Conservation (phyloP, 2,797 vertebrate genomes). For the Enteromius viviparus region DNA sequence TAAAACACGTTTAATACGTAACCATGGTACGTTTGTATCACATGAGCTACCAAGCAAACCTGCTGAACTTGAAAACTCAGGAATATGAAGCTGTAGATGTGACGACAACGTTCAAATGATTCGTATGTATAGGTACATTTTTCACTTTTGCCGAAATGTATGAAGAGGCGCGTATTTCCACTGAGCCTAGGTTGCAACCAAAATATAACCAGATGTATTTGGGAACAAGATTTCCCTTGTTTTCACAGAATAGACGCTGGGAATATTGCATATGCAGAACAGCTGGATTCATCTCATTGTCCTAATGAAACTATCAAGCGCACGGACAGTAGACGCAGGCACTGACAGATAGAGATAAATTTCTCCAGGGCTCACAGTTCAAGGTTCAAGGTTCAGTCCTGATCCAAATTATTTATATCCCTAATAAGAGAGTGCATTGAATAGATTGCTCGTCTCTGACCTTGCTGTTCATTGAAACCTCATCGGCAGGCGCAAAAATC, state of each 20-base stretch:
- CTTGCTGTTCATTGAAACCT: conserved; percentile 83
- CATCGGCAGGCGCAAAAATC: conserved; percentile 66
- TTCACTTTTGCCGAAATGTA: no score
- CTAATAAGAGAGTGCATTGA: conserved; percentile 92
- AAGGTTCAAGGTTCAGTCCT: conserved; percentile 89
- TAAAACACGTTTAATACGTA: no score
- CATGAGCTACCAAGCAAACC: no score
- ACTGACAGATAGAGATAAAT: conserved; percentile 74
- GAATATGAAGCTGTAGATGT: no score
- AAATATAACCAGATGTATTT: not conserved
- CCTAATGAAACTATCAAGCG: conserved; percentile 84
- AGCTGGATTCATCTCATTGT: conserved; percentile 73
- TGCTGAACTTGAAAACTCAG: no score
- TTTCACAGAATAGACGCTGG: conserved; percentile 73
- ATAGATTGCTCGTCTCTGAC: conserved; percentile 87
- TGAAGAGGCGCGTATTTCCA: no score
- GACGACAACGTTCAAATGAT: no score
- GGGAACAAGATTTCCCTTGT: conserved; percentile 68
- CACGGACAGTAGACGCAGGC: conserved; percentile 44
- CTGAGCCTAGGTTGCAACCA: no score
- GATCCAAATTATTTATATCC: conserved; percentile 94
- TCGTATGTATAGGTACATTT: no score
- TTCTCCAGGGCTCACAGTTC: conserved; percentile 83
- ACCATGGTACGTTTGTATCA: no score
- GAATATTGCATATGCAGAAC: conserved; percentile 82